Evolutionary conservation across 2,113 vertebrate genomes (phyloP).

Genomic region (Climacteris rufus): DNA sequence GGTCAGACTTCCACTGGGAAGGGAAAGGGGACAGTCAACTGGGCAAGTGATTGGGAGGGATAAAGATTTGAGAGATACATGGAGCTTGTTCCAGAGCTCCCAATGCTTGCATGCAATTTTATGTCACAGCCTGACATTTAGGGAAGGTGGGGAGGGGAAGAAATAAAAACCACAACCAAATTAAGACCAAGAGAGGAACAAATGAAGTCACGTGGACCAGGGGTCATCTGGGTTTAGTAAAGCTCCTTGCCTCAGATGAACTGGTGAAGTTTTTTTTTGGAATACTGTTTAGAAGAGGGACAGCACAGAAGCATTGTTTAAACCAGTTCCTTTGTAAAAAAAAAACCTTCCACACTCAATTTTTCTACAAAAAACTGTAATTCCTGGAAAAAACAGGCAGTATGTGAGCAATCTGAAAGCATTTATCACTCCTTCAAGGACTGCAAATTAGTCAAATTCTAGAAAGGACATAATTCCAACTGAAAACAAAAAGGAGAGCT

Average conservation of each 20-base stretch:
- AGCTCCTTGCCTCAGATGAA: slow-evolving; percentile 51
- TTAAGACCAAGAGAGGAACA: slow-evolving; percentile 68
- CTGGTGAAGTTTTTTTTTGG: neutral
- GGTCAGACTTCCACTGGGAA: slow-evolving; percentile 29
- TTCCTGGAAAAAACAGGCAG: neutral
- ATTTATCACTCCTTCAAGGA: neutral
- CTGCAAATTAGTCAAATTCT: neutral
- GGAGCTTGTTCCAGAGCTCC: slow-evolving; percentile 72
- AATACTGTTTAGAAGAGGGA: slow-evolving; percentile 1
- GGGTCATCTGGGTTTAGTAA: slow-evolving; percentile 61
- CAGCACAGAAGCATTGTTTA: slow-evolving; percentile 12
- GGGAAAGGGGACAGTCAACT: slow-evolving; percentile 1
- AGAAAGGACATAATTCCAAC: neutral
- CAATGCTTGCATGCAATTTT: slow-evolving; percentile 60
- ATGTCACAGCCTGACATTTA: slow-evolving; percentile 59
- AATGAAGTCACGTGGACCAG: slow-evolving; percentile 74
- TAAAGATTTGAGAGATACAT: neutral
- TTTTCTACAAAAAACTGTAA: neutral
- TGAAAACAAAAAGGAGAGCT: neutral
- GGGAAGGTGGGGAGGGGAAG: slow-evolving; percentile 63
- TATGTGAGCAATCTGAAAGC: neutral
- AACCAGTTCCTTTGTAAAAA: neutral
- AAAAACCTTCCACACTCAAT: neutral
- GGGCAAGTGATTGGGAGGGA: neutral
- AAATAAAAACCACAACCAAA: slow-evolving; percentile 54